These are phyloP conservation scores for Carassius auratus DNA, from an alignment of 2,113 vertebrate species.

Conservation along the genomic window DNA sequence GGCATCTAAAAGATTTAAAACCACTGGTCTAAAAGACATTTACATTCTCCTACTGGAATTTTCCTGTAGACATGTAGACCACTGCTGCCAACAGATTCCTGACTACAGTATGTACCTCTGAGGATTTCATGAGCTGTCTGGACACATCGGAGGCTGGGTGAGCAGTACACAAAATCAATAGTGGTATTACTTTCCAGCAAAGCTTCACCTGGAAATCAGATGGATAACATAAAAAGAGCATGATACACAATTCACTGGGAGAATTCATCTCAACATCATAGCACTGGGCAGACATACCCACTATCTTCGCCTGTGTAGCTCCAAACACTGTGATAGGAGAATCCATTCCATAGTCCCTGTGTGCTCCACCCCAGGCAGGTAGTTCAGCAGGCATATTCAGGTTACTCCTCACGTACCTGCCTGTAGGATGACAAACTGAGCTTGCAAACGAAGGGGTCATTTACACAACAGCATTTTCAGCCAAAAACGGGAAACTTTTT, in stretches of 20 bases:
- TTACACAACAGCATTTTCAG: too few relatives aligned
- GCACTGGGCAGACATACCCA: conserved; percentile 67
- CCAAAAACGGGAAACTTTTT: too few relatives aligned
- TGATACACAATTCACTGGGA: background rate
- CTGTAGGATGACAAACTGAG: conserved; percentile 37
- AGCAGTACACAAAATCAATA: conserved; percentile 92
- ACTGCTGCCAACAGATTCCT: background rate
- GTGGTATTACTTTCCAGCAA: conserved; percentile 86
- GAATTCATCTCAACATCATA: background rate
- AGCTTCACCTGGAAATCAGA: conserved; percentile 84
- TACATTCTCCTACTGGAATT: background rate
- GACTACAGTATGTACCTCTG: conserved; percentile 78
- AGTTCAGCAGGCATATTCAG: conserved; percentile 93
- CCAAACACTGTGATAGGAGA: conserved; percentile 96
- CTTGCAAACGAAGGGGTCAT: background rate
- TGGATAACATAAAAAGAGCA: conserved; percentile 20
- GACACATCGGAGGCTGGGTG: conserved; percentile 93
- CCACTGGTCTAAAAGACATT: background rate
- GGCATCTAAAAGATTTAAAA: background rate
- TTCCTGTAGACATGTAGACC: background rate
- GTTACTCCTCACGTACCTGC: conserved; percentile 88
- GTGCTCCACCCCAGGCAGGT: conserved; percentile 85
- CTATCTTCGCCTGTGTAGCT: conserved; percentile 89
- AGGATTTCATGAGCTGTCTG: conserved; percentile 96
- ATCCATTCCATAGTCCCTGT: conserved; percentile 92